Base-by-base conservation (phyloP, 1,140 invertebrate genomes). In the Temnothorax curvispinosus region DNA sequence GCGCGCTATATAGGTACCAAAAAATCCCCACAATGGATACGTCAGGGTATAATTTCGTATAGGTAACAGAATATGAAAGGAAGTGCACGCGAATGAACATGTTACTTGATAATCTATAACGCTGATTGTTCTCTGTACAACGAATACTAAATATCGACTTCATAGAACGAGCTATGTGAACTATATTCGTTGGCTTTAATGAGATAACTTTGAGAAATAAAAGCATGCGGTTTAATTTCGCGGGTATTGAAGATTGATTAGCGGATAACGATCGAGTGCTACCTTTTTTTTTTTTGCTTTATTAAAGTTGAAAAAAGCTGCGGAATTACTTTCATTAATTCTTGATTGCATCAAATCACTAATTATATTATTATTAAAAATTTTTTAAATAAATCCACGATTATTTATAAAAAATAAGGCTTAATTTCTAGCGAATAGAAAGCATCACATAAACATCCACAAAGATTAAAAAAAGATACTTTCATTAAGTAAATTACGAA, bases 51-150 rank as follows among this genome's bases (percentile, higher is more conserved):
- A 78, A 78, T 86, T 86, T 86, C 60, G 21, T 44, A 3, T 8
- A 9, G 74, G 47, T 9, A 32, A 27, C n/a, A 18, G 47, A 50
- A 67, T 52, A 13, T 80, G 38, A 54, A 86, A 69, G 54, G 11
- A 21, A 27, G 18, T 82, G 64, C 21, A 60, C 4, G 76, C n/a
- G 35, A 69, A 85, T 27, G 27, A 78, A 65, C 60, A 47, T 54
- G 82, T 74, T 89, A 88, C 86, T 84, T 86, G 84, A 89, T 86
- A 89, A 86, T 89, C 82, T 82, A 56, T 86, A 88, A 81, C 38
- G 69, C 77, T 86, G 50, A 56, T 77, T 54, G 38, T 54, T 50
- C 32, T 6, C n/a, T 41, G 41, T 50, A 72, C 41, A 67, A 86
- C 32, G 27, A 80, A 90, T 69, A 64, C 62, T 64, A 89, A 89